phyloP scores from a whole-genome alignment of 2,113 vertebrate species.

The Sander lucioperca region DNA sequence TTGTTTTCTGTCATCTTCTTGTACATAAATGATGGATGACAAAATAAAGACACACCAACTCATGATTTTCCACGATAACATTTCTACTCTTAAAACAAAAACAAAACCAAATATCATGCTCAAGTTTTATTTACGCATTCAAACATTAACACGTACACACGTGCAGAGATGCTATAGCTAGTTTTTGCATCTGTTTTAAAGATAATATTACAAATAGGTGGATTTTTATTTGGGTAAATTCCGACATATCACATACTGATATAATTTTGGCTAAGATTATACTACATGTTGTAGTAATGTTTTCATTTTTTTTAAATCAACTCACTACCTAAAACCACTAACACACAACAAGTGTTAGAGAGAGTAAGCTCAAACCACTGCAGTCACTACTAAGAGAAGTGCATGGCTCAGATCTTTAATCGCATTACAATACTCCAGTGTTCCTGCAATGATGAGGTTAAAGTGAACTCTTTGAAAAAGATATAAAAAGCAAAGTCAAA shows the following conservation, averaged over 20 bases:
- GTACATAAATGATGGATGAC: neutral
- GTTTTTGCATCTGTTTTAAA: neutral
- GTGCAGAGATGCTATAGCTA: neutral
- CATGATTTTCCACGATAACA: neutral
- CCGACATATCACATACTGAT: no score
- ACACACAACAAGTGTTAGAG: constrained; percentile 1
- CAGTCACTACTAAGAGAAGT: neutral
- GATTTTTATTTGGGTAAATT: no score
- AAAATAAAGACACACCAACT: neutral
- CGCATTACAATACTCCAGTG: neutral
- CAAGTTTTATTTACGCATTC: no score
- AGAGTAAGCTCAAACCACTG: constrained; percentile 6
- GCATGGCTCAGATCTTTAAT: neutral
- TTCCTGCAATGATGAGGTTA: neutral
- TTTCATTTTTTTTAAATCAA: neutral
- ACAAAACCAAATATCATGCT: no score
- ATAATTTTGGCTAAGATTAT: neutral
- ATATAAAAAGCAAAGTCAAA: neutral
- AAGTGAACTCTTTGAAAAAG: neutral
- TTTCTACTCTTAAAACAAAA: neutral
- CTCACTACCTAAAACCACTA: neutral
- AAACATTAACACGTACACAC: neutral
- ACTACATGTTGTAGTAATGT: neutral
- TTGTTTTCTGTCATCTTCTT: no score
- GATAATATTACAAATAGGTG: no score